These are phyloP conservation scores for Chalcis sispes DNA, from an alignment of 2,888 invertebrate species.

Conservation along the genomic window DNA sequence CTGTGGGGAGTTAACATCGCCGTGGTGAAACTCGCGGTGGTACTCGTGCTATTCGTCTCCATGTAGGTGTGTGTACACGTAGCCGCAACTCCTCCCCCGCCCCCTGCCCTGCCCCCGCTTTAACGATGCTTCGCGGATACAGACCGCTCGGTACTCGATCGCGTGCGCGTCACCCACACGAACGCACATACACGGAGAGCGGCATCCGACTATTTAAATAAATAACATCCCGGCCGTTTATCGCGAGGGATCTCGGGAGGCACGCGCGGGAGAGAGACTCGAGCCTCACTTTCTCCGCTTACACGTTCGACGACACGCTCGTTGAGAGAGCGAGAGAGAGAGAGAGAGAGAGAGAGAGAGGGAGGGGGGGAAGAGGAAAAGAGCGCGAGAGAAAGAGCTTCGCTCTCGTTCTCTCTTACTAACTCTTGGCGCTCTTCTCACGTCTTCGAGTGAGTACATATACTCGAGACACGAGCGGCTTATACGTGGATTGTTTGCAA, in stretches of 20 bases:
- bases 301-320: constrained; percentile 48
- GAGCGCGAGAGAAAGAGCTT: neutral
- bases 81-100: constrained; percentile 29
- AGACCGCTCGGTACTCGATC: constrained; percentile 19
- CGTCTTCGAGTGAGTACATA: constrained; percentile 20
- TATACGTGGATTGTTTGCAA: constrained; percentile 43
- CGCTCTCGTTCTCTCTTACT: neutral
- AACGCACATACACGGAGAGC: constrained; percentile 34
- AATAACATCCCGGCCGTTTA: constrained; percentile 54
- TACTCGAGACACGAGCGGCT: constrained; percentile 6
- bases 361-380: no score
- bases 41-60: no score
- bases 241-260: constrained; percentile 48
- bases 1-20: constrained; percentile 35
- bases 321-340: neutral
- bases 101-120: no score
- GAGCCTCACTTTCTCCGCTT: constrained; percentile 31
- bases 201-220: constrained; percentile 55
- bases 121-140: constrained; percentile 5
- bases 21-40: no score
- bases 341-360: neutral
- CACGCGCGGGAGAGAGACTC: no score
- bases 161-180: constrained; percentile 38
- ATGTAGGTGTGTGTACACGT: neutral
- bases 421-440: constrained; percentile 28